Conservation (phyloP, 2,113 vertebrate species). For the Periophthalmodon schlosseri region DNA sequence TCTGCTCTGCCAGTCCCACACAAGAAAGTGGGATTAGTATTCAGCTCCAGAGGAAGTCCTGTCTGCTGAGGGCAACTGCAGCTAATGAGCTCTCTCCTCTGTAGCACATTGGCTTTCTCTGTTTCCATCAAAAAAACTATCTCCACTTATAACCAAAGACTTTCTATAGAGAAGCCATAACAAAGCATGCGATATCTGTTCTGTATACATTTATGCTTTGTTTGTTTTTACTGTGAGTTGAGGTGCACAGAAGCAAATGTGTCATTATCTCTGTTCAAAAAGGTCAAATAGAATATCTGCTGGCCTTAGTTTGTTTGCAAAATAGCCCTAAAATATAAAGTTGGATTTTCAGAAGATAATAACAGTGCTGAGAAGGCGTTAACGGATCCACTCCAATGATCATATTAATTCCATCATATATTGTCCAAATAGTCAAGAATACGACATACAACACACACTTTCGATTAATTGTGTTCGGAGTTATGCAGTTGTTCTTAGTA, state of each 20-base stretch:
- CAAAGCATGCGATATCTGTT: background rate
- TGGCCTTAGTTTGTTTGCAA: background rate
- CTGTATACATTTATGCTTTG: background rate
- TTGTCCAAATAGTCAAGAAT: no score
- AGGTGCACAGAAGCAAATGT: background rate
- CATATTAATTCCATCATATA: no score
- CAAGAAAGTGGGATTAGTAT: conserved; percentile 46
- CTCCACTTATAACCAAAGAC: conserved; percentile 12
- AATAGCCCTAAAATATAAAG: no score
- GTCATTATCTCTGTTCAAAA: background rate
- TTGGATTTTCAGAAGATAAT: background rate
- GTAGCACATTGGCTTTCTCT: conserved; percentile 30
- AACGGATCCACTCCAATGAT: no score
- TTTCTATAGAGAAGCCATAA: background rate
- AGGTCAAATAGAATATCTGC: background rate
- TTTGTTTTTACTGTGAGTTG: background rate
- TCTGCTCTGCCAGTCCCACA: conserved; percentile 13
- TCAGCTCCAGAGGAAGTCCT: conserved; percentile 32
- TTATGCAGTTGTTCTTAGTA: no score
- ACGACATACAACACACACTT: no score
- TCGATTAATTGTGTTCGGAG: no score
- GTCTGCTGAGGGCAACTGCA: conserved; percentile 43
- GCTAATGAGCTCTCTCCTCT: conserved; percentile 57
- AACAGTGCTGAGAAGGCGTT: background rate
- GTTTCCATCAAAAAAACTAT: conserved; percentile 26